phyloP scores from a whole-genome alignment of 1,140 invertebrate species.

The Cotesia typhae region DNA sequence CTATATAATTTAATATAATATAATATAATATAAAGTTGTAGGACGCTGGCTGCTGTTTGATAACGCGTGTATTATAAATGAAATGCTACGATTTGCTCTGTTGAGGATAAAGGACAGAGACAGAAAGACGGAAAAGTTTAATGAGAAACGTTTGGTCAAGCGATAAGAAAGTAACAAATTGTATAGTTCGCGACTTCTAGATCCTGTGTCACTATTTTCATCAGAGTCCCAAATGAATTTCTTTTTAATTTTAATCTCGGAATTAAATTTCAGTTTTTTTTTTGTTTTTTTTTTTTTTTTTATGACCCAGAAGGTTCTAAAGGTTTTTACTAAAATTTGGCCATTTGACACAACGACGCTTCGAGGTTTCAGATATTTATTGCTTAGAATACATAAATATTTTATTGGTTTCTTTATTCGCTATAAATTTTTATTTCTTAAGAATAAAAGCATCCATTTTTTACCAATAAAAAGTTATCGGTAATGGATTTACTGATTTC shows the following conservation, averaged over 20 bases:
- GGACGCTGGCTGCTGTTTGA: constrained; percentile 39
- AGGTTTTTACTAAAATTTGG: no score
- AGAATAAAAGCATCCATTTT: no score
- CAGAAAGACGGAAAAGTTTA: constrained; percentile 36
- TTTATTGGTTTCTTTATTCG: no score
- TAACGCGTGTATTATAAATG: not conserved
- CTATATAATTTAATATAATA: not conserved
- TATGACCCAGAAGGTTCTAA: no score
- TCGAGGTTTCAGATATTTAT: no score
- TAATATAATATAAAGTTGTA: constrained; percentile 41
- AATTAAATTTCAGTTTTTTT: not conserved
- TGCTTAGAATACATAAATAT: no score
- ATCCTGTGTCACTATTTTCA: not conserved
- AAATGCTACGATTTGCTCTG: no score
- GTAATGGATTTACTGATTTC: no score
- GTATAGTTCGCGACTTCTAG: constrained; percentile 49
- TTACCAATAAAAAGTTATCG: no score
- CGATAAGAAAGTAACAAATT: constrained; percentile 64
- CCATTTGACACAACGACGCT: no score
- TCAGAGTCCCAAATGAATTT: not conserved
- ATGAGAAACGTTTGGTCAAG: constrained; percentile 39
- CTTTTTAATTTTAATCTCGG: not conserved
- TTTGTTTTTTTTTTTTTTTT: no score
- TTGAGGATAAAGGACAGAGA: constrained; percentile 2
- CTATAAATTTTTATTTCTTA: no score